These are phyloP conservation scores for Clarias platycephalus DNA, from an alignment of 2,797 vertebrate species.

Conservation along the genomic window DNA sequence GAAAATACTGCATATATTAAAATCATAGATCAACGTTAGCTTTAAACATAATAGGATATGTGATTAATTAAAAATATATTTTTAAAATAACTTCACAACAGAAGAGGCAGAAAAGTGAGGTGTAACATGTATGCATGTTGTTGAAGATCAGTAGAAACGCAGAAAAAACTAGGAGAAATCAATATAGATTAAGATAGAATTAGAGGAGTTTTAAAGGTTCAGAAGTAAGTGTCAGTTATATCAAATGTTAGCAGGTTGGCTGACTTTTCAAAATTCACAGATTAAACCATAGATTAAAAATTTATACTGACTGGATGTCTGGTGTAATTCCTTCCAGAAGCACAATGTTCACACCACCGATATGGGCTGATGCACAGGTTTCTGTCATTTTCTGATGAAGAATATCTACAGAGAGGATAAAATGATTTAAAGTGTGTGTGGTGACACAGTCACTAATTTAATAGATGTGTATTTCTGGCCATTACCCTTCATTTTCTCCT, in stretches of 20 bases:
- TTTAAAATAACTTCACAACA: not conserved
- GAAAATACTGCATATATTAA: not conserved
- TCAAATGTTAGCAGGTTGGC: not conserved
- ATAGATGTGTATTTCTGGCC: not conserved
- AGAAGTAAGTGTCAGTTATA: not conserved
- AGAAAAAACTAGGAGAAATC: not conserved
- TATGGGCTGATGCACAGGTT: slow-evolving; percentile 95
- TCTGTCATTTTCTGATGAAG: slow-evolving; percentile 99
- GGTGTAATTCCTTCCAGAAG: slow-evolving; percentile 96
- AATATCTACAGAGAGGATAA: slow-evolving; percentile 77
- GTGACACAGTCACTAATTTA: not conserved
- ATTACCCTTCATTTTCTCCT: slow-evolving; percentile 98
- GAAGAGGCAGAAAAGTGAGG: not conserved
- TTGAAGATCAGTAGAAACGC: no score
- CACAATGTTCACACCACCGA: slow-evolving; percentile 96
- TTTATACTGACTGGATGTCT: slow-evolving; percentile 91
- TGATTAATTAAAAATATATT: not conserved
- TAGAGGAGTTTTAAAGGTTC: not conserved
- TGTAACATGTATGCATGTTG: not conserved
- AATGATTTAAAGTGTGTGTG: not conserved
- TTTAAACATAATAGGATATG: not conserved
- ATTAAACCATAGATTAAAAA: not conserved
- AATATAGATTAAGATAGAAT: not conserved
- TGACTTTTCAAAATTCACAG: not conserved
- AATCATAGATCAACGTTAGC: not conserved